Evolutionary conservation across 2,113 vertebrate species (phyloP).

Genomic region (Guaruba guarouba): DNA sequence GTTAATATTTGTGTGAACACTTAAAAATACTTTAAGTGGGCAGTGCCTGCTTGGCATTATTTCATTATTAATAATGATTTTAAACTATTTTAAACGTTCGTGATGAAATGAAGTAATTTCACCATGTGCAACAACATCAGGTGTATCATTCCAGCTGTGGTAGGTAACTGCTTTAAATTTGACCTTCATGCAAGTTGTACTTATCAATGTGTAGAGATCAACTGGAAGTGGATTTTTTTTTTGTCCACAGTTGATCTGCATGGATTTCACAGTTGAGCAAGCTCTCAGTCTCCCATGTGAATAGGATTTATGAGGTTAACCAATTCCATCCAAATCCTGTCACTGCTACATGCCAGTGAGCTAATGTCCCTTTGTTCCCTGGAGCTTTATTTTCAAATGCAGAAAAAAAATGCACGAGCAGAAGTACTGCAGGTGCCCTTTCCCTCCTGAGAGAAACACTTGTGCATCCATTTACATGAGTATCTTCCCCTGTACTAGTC

Average conservation of each 20-base stretch:
- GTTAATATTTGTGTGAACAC: background rate
- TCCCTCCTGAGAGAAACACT: background rate
- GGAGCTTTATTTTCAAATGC: background rate
- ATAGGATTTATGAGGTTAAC: conserved; percentile 33
- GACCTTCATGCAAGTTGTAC: background rate
- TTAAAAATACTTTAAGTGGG: background rate
- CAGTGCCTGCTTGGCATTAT: background rate
- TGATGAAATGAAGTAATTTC: background rate
- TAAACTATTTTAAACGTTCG: background rate
- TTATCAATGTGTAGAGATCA: background rate
- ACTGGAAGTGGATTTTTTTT: background rate
- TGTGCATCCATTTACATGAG: background rate
- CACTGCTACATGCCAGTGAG: background rate
- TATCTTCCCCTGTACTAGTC: background rate
- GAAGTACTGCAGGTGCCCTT: background rate
- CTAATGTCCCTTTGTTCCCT: background rate
- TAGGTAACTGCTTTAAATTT: background rate
- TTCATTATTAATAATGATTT: background rate
- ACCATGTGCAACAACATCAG: background rate
- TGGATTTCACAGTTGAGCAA: conserved; percentile 43
- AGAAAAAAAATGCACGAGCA: background rate
- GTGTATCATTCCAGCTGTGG: background rate
- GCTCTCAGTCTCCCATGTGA: conserved; percentile 27
- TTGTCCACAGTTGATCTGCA: background rate
- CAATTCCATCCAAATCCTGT: conserved; percentile 17